These are phyloP conservation scores for Pangasianodon gigas DNA, from an alignment of 2,113 vertebrate genomes.

Conservation along the genomic window DNA sequence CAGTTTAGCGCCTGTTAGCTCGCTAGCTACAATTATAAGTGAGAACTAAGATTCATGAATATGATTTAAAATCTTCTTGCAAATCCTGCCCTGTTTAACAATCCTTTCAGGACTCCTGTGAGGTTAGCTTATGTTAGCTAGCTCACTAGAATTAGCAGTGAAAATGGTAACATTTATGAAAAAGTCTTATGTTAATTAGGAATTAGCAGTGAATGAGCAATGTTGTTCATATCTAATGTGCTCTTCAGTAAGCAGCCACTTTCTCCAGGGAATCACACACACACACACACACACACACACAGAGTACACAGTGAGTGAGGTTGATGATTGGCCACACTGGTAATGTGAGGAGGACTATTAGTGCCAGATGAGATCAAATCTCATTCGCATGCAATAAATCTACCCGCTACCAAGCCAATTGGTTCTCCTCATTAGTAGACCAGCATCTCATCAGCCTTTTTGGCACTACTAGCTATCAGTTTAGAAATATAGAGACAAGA, in stretches of 20 bases:
- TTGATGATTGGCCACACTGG: background rate
- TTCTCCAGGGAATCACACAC: slow-evolving; percentile 44
- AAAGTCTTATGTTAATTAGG: background rate
- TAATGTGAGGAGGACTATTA: background rate
- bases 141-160: background rate
- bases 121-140: background rate
- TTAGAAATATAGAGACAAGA: background rate
- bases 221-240: slow-evolving; percentile 93
- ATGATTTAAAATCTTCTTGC: background rate
- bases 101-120: too few species aligned
- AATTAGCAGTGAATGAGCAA: slow-evolving; percentile 64
- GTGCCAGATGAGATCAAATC: background rate
- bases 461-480: background rate
- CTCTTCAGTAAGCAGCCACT: slow-evolving; percentile 84
- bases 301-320: background rate
- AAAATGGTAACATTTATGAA: background rate
- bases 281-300: slow-evolving; percentile 22
- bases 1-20: background rate
- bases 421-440: slow-evolving; percentile 4
- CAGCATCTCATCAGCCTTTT: background rate
- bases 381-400: background rate
- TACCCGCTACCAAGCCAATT: background rate
- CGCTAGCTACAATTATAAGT: background rate
- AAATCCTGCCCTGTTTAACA: background rate
- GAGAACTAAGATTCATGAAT: background rate